These are phyloP conservation scores for Denticeps clupeoides DNA, from an alignment of 2,797 vertebrate genomes.

Conservation along the genomic window DNA sequence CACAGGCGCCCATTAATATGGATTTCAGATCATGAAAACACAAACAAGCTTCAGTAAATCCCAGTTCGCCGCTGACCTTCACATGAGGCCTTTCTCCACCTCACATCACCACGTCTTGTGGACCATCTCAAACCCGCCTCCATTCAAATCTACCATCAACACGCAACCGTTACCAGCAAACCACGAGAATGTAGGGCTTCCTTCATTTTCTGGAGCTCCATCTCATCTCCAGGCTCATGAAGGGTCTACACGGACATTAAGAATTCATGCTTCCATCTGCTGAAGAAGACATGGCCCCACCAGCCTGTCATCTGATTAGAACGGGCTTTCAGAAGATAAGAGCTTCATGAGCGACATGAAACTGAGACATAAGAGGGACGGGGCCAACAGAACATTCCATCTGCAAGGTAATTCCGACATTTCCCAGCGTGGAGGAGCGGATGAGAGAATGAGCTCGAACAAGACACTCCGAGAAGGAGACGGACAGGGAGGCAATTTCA, in stretches of 20 bases:
- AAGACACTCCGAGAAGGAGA: conserved; percentile 14
- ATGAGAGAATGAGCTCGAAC: conserved; percentile 10
- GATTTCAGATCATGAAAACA: background rate
- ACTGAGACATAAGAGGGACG: conserved; percentile 9
- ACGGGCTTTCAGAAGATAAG: too few relatives aligned
- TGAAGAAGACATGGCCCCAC: conserved; percentile 4
- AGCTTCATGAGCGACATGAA: background rate
- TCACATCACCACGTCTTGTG: too few relatives aligned
- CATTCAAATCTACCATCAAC: too few relatives aligned
- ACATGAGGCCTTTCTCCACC: too few relatives aligned
- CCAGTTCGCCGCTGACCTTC: too few relatives aligned
- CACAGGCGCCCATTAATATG: conserved; percentile 37
- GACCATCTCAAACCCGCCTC: too few relatives aligned
- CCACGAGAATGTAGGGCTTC: too few relatives aligned
- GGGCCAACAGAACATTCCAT: conserved; percentile 34
- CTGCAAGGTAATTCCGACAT: conserved; percentile 61
- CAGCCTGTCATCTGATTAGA: too few relatives aligned
- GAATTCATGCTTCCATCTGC: conserved; percentile 45
- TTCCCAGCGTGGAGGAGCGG: conserved; percentile 44
- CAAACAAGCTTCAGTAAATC: too few relatives aligned
- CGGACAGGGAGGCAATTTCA: conserved; percentile 6
- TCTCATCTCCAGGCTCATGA: conserved; percentile 13
- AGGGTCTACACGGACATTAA: conserved; percentile 45
- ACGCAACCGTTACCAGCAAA: too few relatives aligned
- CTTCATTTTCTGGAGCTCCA: conserved; percentile 4